Conservation (phyloP, 2,797 vertebrate species). For the Falco peregrinus region DNA sequence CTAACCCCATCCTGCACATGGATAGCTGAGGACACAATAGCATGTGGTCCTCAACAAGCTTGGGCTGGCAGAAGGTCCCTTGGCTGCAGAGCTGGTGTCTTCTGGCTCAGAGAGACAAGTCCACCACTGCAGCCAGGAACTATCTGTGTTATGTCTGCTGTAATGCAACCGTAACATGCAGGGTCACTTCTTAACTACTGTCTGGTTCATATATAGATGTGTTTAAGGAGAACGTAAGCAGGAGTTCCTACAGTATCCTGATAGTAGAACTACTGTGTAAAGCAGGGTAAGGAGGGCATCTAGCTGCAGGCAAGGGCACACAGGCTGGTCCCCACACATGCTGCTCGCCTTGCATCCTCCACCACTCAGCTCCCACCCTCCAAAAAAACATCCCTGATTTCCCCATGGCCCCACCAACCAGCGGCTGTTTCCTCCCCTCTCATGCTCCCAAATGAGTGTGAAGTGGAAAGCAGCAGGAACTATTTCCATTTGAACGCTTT, state of each 20-base stretch:
- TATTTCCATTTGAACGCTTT: not conserved
- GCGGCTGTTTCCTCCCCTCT: not conserved
- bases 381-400: not conserved
- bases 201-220: not conserved
- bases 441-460: not conserved
- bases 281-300: not conserved
- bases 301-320: not conserved
- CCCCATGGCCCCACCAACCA: not conserved
- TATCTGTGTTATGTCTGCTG: rapidly evolving
- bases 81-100: not conserved
- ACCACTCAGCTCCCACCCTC: not conserved
- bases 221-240: not conserved
- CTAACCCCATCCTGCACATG: not conserved
- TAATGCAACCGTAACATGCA: not conserved
- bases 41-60: not conserved
- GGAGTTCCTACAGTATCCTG: not conserved
- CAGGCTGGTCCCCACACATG: not conserved
- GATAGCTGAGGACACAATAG: too few species aligned
- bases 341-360: not conserved
- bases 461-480: not conserved
- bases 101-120: not conserved
- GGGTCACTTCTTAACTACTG: not conserved
- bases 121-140: not conserved
- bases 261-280: not conserved
- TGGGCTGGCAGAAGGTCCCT: not conserved